These are phyloP conservation scores for roundworm (Caenorhabditis elegans) DNA, from an alignment of 1,140 invertebrate species.

Conservation along the genomic window WBcel235 BX284605.5:14426001-14426500, in stretches of 20 bases:
- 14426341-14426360: too few species aligned
- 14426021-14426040: neutral
- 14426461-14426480: too few species aligned
- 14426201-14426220: neutral
- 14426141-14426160: slow-evolving; percentile 14
- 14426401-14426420: too few species aligned
- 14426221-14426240: slow-evolving; percentile 28
- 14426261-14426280: neutral
- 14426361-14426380: too few species aligned
- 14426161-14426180: slow-evolving; percentile 24
- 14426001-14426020: neutral
- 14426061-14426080: neutral
- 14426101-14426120: neutral
- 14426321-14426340: too few species aligned
- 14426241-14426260: slow-evolving; percentile 5
- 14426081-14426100: neutral
- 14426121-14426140: neutral
- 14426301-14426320: slow-evolving; percentile 5
- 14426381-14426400: too few species aligned
- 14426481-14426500: too few species aligned
- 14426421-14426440: too few species aligned
- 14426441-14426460: too few species aligned
- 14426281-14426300: neutral
- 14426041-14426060: slow-evolving; percentile 2
- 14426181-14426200: neutral